A percentile compares a stretch with the other conserved stretches of the same genome.
Conservation (phyloP, 1,140 invertebrate species). For the Trachelipus rathkii region DNA sequence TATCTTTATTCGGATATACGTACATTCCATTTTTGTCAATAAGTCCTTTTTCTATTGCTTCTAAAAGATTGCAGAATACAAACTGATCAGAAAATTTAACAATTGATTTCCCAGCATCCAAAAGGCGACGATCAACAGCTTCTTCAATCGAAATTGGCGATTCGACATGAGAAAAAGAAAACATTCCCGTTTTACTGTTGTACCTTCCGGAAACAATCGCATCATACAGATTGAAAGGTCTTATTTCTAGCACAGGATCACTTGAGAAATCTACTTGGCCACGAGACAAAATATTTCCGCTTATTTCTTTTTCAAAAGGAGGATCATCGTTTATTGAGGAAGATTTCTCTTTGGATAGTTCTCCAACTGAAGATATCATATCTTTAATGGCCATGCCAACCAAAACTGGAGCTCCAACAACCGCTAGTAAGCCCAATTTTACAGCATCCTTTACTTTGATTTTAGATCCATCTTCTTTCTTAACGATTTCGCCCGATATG, state of each 20-base stretch:
- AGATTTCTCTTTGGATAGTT: constrained; percentile 47
- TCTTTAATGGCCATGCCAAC: constrained; percentile 75
- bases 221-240: constrained; percentile 74
- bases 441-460: constrained; percentile 67
- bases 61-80: constrained; percentile 66
- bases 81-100: constrained; percentile 67
- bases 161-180: constrained; percentile 76
- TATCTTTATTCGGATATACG: constrained; percentile 57
- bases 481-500: constrained; percentile 62
- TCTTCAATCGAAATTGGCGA: constrained; percentile 71
- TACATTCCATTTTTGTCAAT: constrained; percentile 72
- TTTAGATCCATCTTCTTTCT: constrained; percentile 56
- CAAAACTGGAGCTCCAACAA: constrained; percentile 53
- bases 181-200: constrained; percentile 63
- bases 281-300: too few relatives aligned
- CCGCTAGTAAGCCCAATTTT: constrained; percentile 69
- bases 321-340: not conserved
- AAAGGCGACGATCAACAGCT: constrained; percentile 71
- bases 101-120: constrained; percentile 72
- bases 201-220: constrained; percentile 76
- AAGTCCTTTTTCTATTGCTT: constrained; percentile 68
- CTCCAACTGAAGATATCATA: constrained; percentile 57
- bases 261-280: too few relatives aligned
- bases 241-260: too few relatives aligned
- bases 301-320: too few relatives aligned